These are phyloP conservation scores for Macheiramphus alcinus DNA, from an alignment of 2,113 vertebrate genomes.

Conservation along the genomic window DNA sequence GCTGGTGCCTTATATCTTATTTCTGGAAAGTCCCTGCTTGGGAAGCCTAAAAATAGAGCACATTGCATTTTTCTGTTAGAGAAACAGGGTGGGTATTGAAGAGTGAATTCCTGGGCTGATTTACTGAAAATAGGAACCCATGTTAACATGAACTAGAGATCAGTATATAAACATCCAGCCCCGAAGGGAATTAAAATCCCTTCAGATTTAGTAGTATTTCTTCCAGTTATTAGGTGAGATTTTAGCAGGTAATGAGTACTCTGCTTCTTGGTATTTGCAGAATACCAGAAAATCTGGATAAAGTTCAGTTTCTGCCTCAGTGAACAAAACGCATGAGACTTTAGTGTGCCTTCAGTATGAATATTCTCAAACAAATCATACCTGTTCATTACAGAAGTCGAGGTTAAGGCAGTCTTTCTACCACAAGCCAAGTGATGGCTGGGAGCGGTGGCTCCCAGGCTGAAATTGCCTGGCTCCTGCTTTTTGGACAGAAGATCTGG, in stretches of 20 bases:
- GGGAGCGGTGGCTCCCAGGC: neutral
- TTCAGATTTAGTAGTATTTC: neutral
- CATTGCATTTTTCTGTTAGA: neutral
- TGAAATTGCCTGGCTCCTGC: neutral
- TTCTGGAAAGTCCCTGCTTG: neutral
- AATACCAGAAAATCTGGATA: neutral
- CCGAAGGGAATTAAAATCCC: neutral
- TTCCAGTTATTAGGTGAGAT: neutral
- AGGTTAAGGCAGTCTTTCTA: neutral
- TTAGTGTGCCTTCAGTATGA: neutral
- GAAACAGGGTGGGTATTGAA: neutral
- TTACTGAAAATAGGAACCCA: neutral
- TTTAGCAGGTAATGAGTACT: neutral
- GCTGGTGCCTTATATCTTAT: neutral
- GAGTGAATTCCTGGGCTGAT: neutral
- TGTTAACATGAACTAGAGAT: neutral
- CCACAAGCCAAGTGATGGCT: neutral
- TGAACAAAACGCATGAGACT: accelerated
- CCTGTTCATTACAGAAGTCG: accelerated
- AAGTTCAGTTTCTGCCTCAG: neutral
- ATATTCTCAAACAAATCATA: neutral
- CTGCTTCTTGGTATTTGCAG: neutral
- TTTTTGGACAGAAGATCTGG: neutral
- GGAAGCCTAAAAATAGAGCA: neutral
- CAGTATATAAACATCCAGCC: neutral